Evolutionary conservation across 2,888 invertebrate genomes (phyloP).

Genomic region (Fabriciana adippe): DNA sequence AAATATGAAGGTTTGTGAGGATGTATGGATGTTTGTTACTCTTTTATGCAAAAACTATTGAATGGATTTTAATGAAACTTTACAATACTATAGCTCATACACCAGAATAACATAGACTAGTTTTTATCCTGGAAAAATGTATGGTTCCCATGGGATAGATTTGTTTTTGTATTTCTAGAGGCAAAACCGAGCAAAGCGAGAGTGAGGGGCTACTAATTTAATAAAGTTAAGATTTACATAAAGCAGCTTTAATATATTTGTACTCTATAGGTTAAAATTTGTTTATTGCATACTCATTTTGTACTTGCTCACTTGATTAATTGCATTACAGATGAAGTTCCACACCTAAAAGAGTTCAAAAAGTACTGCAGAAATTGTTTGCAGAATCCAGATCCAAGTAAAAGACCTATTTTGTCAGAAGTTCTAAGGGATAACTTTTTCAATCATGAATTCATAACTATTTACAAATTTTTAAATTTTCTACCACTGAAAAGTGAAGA

Average conservation of each 20-base stretch:
- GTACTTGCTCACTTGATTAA: slow-evolving; percentile 3
- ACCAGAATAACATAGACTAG: no score
- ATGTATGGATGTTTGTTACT: no score
- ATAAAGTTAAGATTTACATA: no score
- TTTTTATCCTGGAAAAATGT: no score
- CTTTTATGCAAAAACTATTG: no score
- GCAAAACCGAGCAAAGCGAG: no score
- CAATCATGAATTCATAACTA: slow-evolving; percentile 91
- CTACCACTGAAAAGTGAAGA: slow-evolving; percentile 89
- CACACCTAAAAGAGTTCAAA: slow-evolving; percentile 86
- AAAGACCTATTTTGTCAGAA: slow-evolving; percentile 86
- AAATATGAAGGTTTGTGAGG: no score
- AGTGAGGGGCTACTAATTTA: no score
- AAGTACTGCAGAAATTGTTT: slow-evolving; percentile 86
- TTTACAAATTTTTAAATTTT: slow-evolving; percentile 91
- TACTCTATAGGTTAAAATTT: not conserved
- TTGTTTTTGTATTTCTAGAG: no score
- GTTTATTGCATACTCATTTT: not conserved
- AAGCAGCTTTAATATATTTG: not conserved
- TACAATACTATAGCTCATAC: no score
- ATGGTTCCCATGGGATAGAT: no score
- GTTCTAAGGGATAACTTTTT: slow-evolving; percentile 89
- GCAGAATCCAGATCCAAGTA: slow-evolving; percentile 84
- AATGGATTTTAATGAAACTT: no score
- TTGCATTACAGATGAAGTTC: slow-evolving; percentile 83